phyloP scores from a whole-genome alignment of 2,113 vertebrate genomes.

The Pipra filicauda region DNA sequence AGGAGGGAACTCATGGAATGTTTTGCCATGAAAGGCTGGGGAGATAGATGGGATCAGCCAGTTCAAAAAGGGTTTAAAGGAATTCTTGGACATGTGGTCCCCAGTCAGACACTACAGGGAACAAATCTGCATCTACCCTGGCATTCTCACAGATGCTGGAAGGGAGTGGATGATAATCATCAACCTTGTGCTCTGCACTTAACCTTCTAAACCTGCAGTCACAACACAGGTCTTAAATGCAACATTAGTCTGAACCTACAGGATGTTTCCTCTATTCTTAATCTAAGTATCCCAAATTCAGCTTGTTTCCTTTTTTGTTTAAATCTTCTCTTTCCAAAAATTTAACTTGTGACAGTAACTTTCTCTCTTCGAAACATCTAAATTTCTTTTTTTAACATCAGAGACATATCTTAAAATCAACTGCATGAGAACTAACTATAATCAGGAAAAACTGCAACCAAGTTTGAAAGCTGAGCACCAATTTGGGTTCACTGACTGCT shows the following conservation, averaged over 20 bases:
- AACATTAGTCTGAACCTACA: background rate
- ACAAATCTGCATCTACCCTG: background rate
- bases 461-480: background rate
- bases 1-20: background rate
- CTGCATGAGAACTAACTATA: background rate
- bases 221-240: background rate
- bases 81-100: background rate
- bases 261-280: background rate
- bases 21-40: background rate
- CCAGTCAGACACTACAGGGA: background rate
- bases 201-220: background rate
- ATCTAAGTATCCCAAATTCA: background rate
- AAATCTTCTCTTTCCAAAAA: background rate
- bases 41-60: background rate
- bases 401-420: background rate
- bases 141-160: fast-evolving
- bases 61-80: background rate
- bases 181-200: background rate
- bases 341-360: fast-evolving
- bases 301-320: background rate
- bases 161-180: background rate
- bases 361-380: background rate
- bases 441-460: background rate
- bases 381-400: background rate
- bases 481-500: background rate